These are phyloP conservation scores for Desmodus rotundus DNA, from an alignment of 2,113 vertebrate species.

Conservation along the genomic window DNA sequence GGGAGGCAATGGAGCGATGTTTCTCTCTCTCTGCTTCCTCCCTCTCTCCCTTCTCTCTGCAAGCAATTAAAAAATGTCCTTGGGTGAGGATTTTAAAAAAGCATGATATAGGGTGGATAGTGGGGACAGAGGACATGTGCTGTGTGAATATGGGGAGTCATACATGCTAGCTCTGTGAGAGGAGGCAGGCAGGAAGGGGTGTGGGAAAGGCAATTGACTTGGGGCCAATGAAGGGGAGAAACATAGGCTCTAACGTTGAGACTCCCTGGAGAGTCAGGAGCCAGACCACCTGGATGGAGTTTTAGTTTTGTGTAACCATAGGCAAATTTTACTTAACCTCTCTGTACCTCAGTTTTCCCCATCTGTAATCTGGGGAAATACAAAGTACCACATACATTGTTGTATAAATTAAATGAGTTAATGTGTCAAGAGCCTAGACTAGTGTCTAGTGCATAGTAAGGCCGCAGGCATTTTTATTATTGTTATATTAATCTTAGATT, in stretches of 20 bases:
- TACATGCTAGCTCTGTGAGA: neutral
- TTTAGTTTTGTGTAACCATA: neutral
- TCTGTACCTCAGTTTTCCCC: neutral
- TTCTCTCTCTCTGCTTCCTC: too few species aligned
- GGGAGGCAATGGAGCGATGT: too few species aligned
- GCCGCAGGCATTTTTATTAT: neutral
- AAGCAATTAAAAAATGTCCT: too few species aligned
- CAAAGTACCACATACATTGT: neutral
- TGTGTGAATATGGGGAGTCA: neutral
- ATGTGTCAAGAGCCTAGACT: neutral
- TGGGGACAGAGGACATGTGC: neutral
- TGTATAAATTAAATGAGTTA: neutral
- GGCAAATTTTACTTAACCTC: neutral
- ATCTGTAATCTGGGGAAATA: conserved; percentile 12
- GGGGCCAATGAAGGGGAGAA: neutral
- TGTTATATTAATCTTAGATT: neutral
- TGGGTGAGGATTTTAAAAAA: neutral
- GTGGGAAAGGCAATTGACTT: neutral
- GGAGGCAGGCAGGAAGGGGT: neutral
- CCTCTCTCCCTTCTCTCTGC: too few species aligned
- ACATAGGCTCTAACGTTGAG: neutral
- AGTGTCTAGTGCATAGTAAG: neutral
- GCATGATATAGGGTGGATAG: neutral
- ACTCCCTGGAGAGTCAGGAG: neutral
- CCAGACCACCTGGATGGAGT: neutral